These are phyloP conservation scores for Trimorus sp. DNA, from an alignment of 2,888 invertebrate genomes.

Conservation along the genomic window DNA sequence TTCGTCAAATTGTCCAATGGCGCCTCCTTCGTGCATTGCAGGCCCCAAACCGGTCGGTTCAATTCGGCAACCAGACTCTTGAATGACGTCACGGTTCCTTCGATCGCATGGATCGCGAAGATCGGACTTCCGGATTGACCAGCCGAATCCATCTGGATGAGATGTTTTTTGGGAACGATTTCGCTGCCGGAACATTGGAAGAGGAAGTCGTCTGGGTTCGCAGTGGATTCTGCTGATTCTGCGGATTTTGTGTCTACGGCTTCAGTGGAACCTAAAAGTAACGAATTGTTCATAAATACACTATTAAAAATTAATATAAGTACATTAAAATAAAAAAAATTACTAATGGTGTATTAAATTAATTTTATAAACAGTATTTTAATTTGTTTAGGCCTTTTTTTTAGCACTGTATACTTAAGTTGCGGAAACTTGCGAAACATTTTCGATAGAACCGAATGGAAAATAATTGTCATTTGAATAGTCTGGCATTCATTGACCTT, in stretches of 20 bases:
- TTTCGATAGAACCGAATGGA: too few relatives aligned
- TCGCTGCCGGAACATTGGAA: conserved; percentile 82
- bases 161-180: conserved; percentile 81
- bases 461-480: too few relatives aligned
- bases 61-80: conserved; percentile 88
- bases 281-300: too few relatives aligned
- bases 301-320: too few relatives aligned
- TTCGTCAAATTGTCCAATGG: conserved; percentile 88
- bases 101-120: conserved; percentile 92
- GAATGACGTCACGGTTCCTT: conserved; percentile 90
- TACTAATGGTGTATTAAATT: too few relatives aligned
- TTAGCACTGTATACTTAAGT: too few relatives aligned
- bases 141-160: conserved; percentile 87
- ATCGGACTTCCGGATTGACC: conserved; percentile 82
- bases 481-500: too few relatives aligned
- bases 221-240: conserved; percentile 69
- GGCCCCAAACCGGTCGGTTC: conserved; percentile 90
- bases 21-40: conserved; percentile 92
- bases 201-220: conserved; percentile 68
- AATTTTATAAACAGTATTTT: too few relatives aligned
- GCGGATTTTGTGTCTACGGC: background rate
- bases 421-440: too few relatives aligned
- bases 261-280: too few relatives aligned
- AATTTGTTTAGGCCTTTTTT: too few relatives aligned
- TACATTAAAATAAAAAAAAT: too few relatives aligned